Base-by-base conservation (phyloP, 2,888 invertebrate species). In the Callyntrura guangdongensis region DNA sequence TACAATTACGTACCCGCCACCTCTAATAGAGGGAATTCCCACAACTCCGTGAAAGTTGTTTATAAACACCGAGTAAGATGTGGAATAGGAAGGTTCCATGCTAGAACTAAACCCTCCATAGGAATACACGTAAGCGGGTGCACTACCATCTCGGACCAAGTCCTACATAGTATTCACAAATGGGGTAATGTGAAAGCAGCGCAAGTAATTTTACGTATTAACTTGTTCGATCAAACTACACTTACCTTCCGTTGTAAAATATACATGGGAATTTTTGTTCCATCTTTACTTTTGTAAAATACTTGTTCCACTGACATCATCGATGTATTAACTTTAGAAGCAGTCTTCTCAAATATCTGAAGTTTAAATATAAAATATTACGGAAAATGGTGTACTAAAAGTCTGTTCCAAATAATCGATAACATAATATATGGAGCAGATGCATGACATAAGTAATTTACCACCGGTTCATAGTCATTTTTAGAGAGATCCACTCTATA, bases 181-280 rank as follows among this genome's bases (percentile, higher is more conserved):
- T n/a, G 45, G 17, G 56, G 20, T 64, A 69, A 47, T 36, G 64
- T 64, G 20, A 27, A 25, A 84, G n/a, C 9, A 12, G 5, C 22
- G 3, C 14, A 56, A 3, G 56, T 22, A 22, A 20, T 9, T 20
- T 8, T 49, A n/a, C n/a, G 8, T 49, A n/a, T n/a, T n/a, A n/a
- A n/a, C n/a, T n/a, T n/a, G n/a, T n/a, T n/a, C n/a, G n/a, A n/a
- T n/a, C n/a, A n/a, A n/a, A 36, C 36, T 2, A 36, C 36, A 36
- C 8, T 79, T 67, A 97, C 93, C 95, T 97, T 97, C 95, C 97
- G 97, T 91, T 96, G 96, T 87, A 98, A 96, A 92, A 99, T 97
- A 95, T 99, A 99, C 99, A 99, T 99, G 20, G 99, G 99, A 94
- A 99, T 96, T 95, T 97, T 97, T 22, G 98, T 98, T 94, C 97